phyloP scores from a whole-genome alignment of 2,888 invertebrate species.

The Nomada ferruginata region DNA sequence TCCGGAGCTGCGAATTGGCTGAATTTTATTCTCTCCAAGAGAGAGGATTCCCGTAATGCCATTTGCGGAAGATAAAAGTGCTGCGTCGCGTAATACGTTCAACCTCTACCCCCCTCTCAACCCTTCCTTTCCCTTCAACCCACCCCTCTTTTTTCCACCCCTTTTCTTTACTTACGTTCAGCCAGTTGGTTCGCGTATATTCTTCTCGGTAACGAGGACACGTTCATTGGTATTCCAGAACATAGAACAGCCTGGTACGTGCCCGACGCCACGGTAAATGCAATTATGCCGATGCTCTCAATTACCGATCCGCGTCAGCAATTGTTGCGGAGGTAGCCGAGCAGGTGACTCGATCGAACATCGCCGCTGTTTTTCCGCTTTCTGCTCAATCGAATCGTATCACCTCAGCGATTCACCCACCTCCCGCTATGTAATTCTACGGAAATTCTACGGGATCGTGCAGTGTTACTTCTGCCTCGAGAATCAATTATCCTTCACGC shows the following conservation, averaged over 20 bases:
- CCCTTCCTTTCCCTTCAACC: not conserved
- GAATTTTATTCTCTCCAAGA: slow-evolving; percentile 48
- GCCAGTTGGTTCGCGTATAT: slow-evolving; percentile 50
- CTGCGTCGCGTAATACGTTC: slow-evolving; percentile 60
- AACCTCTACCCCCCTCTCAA: not conserved
- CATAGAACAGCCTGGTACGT: slow-evolving; percentile 71
- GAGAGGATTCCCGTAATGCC: slow-evolving; percentile 53
- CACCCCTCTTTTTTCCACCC: not conserved
- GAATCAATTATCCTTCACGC: no score
- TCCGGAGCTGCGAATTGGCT: not conserved
- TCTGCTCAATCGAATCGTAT: slow-evolving; percentile 5
- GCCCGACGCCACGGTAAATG: slow-evolving; percentile 72
- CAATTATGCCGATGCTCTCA: slow-evolving; percentile 79
- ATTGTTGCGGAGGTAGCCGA: slow-evolving; percentile 74
- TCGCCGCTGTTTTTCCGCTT: slow-evolving; percentile 31
- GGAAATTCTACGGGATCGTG: no score
- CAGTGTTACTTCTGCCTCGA: no score
- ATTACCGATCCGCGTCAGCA: slow-evolving; percentile 78
- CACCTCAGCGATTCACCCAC: not conserved
- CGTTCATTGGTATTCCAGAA: slow-evolving; percentile 77
- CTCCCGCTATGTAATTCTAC: not conserved
- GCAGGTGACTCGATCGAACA: slow-evolving; percentile 58
- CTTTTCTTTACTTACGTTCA: slow-evolving; percentile 50
- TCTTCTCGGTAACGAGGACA: slow-evolving; percentile 68
- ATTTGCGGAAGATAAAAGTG: slow-evolving; percentile 56